Evolutionary conservation across 2,888 invertebrate genomes (phyloP), one percentile per base, ranked within the genome.

Genomic region (Eulithis prunata): DNA sequence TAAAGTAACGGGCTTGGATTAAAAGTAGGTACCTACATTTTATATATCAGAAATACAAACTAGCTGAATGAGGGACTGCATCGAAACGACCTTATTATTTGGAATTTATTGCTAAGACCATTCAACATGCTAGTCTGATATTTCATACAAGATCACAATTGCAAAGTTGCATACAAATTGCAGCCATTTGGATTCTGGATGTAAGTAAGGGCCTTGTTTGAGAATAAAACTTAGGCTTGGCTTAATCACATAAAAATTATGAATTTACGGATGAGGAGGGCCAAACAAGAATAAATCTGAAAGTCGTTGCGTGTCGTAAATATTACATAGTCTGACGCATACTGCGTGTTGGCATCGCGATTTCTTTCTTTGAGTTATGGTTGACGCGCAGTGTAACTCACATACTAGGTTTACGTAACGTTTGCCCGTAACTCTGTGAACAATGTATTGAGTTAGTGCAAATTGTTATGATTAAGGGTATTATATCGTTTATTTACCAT

Each of bases 131-230:
- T 46, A 57, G 32, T 32, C 32, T 45, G 52, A 61, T 61, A 47
- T 10, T 38, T 54, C 47, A 61, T 56, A 52, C 41, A 52, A 8
- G 57, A 62, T 62, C 52, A 62, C 51, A 62, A 62, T 62, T 62
- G 62, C 57, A 62, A 62, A 62, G 61, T 65, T 65, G 45, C 57
- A 46, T 62, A 66, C 59, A 71, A 68, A 71, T 71, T 66, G 61
- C 62, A 41, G 54, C 66, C 62, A 66, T 62, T 68, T 66, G n/a
- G 46, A 54, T 57, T 63, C 60, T 49, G 56, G 10, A 43, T 14
- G 49, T 21, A 46, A 45, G 49, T 21, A 46, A 45, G 6, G 32
- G 28, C 6, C 53, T 13, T 14, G 47, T 49, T 47, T 41, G 32
- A 57, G 57, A 47, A 49, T 49, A 49, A 32, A 21, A 21, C 21